Percentiles rank a stretch among this genome's conserved stretches.
These are phyloP conservation scores for Brachyopa scutellaris DNA, from an alignment of 2,888 invertebrate genomes.

Conservation along the genomic window DNA sequence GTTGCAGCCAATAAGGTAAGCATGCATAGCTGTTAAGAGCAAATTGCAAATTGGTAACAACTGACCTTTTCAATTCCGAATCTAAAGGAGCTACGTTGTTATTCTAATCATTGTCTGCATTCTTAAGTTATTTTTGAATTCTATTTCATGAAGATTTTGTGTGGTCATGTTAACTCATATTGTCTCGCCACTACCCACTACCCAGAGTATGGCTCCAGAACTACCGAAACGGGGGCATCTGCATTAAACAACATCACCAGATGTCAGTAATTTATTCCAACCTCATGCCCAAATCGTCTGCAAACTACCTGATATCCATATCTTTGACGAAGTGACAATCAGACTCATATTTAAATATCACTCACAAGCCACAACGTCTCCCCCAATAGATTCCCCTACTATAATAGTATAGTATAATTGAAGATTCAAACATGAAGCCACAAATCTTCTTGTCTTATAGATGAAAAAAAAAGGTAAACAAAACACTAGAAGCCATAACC, in stretches of 20 bases:
- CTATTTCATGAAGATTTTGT: no score
- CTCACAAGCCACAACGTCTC: neutral
- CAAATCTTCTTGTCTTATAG: no score
- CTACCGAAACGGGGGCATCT: neutral
- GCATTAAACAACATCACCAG: conserved; percentile 1
- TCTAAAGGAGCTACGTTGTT: no score
- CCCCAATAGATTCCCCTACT: neutral
- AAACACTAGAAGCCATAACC: neutral
- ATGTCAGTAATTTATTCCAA: neutral
- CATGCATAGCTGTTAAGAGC: no score
- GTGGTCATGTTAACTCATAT: no score
- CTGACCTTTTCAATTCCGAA: no score
- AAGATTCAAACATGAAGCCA: neutral
- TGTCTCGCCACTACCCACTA: no score
- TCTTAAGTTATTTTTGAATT: no score
- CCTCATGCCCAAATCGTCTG: neutral
- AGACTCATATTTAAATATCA: neutral
- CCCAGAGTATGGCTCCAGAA: no score
- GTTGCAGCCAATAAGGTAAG: no score
- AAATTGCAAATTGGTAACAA: no score
- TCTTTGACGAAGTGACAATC: neutral
- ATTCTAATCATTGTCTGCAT: no score
- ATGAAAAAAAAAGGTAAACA: conserved; percentile 21
- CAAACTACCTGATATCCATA: conserved; percentile 17
- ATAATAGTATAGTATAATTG: neutral